Percentiles rank a stretch among this genome's conserved stretches.
Evolutionary conservation across 2,797 vertebrate genomes (phyloP).

Genomic region (Australoheros facetus): DNA sequence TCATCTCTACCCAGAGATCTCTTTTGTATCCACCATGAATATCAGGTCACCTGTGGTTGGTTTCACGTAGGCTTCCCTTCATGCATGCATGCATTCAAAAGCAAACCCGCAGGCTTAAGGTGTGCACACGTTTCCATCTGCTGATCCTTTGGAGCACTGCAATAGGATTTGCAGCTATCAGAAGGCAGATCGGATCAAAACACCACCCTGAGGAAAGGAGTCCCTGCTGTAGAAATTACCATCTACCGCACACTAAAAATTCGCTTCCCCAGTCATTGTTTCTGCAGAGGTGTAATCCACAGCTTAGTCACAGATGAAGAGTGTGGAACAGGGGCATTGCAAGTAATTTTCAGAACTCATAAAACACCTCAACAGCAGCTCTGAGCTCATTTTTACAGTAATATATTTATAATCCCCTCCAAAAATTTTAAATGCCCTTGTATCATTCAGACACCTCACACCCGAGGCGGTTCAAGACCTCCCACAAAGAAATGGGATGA

Average conservation of each 20-base stretch:
- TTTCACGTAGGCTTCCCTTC: conserved; percentile 3
- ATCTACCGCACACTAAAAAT: not conserved
- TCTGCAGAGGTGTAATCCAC: not conserved
- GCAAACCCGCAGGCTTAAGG: conserved; percentile 13
- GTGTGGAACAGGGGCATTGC: not conserved
- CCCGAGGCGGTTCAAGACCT: not conserved
- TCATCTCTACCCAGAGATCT: not conserved
- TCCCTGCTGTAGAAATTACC: not conserved
- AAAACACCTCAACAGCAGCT: not conserved
- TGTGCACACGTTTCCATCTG: conserved; percentile 64
- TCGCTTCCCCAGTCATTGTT: not conserved
- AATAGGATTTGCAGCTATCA: conserved; percentile 13
- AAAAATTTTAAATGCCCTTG: not conserved
- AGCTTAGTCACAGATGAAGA: not conserved
- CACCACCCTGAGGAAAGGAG: not conserved
- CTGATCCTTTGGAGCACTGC: conserved; percentile 62
- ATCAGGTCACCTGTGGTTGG: conserved; percentile 23
- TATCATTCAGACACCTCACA: not conserved
- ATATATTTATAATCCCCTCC: not conserved
- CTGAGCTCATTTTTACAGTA: not conserved
- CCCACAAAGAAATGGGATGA: not conserved
- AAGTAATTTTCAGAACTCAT: not conserved
- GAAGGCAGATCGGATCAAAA: not conserved
- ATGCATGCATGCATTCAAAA: not conserved
- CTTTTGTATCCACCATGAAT: not conserved